These are phyloP conservation scores for Aspiorhynchus laticeps DNA, from an alignment of 2,113 vertebrate species.

Conservation along the genomic window DNA sequence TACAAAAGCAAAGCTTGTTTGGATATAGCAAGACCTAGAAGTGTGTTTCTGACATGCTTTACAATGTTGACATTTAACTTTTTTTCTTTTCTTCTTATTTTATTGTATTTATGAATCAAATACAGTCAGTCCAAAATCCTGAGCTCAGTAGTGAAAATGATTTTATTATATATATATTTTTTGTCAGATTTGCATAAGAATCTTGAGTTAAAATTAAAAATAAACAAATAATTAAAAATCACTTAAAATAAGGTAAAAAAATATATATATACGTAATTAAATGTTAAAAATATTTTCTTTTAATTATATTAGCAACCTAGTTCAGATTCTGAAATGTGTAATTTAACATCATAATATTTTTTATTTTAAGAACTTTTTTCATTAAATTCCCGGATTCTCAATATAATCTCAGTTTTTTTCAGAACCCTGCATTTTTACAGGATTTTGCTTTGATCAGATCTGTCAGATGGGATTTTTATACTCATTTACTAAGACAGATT, in stretches of 20 bases:
- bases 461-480: background rate
- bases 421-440: background rate
- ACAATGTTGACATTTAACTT: background rate
- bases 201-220: too few species aligned
- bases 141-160: too few species aligned
- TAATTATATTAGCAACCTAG: background rate
- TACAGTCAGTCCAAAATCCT: too few species aligned
- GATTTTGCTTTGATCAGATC: background rate
- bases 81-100: too few species aligned
- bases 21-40: background rate
- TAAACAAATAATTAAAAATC: too few species aligned
- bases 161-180: too few species aligned
- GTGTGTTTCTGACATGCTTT: background rate
- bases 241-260: background rate
- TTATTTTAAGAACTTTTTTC: too few species aligned
- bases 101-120: too few species aligned
- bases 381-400: too few species aligned
- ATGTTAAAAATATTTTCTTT: background rate
- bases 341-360: background rate
- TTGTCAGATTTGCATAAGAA: too few species aligned
- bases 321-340: background rate
- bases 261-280: background rate
- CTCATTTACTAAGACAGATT: background rate
- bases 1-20: constrained; percentile 9
- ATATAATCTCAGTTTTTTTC: too few species aligned